Conservation (phyloP, 2,113 vertebrate genomes). For the Anthoscopus minutus region DNA sequence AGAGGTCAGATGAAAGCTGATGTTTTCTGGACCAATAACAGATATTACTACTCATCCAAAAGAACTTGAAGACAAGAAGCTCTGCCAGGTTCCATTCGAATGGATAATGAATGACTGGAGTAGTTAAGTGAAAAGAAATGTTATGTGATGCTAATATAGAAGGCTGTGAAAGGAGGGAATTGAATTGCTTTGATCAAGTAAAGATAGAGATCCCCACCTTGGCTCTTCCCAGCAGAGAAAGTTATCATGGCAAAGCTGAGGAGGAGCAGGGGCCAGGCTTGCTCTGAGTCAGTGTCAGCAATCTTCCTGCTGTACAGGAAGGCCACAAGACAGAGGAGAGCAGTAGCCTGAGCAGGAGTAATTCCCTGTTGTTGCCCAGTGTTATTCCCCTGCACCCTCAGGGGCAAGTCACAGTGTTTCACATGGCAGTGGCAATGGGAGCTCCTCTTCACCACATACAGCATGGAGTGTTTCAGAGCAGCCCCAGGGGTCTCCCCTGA, state of each 20-base stretch:
- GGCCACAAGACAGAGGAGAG: background rate
- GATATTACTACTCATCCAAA: background rate
- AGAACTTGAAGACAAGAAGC: background rate
- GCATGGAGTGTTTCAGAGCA: background rate
- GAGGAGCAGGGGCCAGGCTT: background rate
- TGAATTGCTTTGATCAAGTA: background rate
- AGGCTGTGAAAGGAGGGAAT: background rate
- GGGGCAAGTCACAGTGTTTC: background rate
- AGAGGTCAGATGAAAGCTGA: conserved; percentile 22
- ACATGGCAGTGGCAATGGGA: background rate
- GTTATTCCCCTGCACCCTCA: background rate
- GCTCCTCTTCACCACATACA: background rate
- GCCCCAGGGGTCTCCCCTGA: background rate
- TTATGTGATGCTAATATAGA: background rate
- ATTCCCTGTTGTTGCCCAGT: background rate
- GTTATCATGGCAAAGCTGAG: background rate
- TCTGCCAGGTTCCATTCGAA: conserved; percentile 11
- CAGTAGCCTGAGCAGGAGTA: background rate
- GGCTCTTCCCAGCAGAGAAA: background rate
- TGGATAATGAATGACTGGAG: background rate
- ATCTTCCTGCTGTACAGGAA: background rate
- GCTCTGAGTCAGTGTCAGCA: background rate
- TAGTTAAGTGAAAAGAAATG: conserved; percentile 37
- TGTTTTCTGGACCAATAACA: conserved; percentile 6
- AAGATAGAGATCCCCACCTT: background rate